A percentile compares a stretch with the other conserved stretches of the same genome.
These are phyloP conservation scores for Lydus trimaculatus DNA, from an alignment of 2,888 invertebrate species.

Conservation along the genomic window DNA sequence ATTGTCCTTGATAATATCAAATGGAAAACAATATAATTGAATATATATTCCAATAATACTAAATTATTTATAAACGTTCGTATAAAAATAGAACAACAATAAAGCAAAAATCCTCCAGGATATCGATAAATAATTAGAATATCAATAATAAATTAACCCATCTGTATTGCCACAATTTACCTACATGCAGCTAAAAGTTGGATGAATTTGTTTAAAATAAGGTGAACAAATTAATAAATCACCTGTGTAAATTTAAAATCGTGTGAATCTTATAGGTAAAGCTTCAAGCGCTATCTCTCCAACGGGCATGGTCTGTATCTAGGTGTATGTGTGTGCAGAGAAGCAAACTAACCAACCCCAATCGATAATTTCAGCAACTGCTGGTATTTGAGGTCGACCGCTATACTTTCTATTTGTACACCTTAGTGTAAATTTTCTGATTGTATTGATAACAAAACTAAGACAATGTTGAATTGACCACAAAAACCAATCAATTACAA, in stretches of 20 bases:
- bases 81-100: background rate
- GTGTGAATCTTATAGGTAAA: background rate
- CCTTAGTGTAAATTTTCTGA: background rate
- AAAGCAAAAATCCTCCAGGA: background rate
- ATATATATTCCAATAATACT: background rate
- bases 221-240: background rate
- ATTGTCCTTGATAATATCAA: background rate
- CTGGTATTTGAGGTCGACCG: constrained; percentile 15
- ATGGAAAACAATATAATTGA: background rate
- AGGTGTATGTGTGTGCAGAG: background rate
- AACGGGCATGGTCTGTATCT: background rate
- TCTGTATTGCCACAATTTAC: background rate
- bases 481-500: background rate
- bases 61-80: background rate
- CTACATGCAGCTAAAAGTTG: too few relatives aligned
- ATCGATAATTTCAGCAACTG: constrained; percentile 16
- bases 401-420: background rate
- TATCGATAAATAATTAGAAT: background rate
- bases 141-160: background rate
- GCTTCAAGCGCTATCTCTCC: constrained; percentile 1
- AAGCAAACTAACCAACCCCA: constrained; percentile 10
- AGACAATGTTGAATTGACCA: constrained; percentile 1
- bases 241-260: background rate
- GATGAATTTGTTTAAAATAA: too few relatives aligned
- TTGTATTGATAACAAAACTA: background rate